Percentiles rank a stretch among this genome's conserved stretches.
Evolutionary conservation across 2,797 vertebrate genomes (phyloP).

Genomic region (Columba guinea): DNA sequence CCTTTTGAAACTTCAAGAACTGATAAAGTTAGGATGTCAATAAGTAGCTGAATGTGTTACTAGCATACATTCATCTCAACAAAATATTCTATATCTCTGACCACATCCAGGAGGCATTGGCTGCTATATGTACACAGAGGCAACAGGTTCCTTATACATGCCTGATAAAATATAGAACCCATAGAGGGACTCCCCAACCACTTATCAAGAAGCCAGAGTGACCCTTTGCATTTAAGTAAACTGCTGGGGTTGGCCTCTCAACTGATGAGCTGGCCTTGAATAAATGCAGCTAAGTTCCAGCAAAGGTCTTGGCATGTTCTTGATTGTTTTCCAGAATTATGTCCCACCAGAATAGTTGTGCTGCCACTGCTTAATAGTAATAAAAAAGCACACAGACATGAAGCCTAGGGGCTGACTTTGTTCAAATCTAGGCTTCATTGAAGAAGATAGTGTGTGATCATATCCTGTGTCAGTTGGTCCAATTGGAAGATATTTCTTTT

Average conservation of each 20-base stretch:
- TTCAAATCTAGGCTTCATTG: background rate
- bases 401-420: background rate
- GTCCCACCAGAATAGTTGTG: background rate
- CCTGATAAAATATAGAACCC: background rate
- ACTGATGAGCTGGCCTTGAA: background rate
- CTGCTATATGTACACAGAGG: background rate
- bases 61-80: background rate
- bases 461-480: background rate
- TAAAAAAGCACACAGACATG: background rate
- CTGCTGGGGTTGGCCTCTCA: background rate
- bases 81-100: rapidly evolving
- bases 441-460: background rate
- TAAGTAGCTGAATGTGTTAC: background rate
- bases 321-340: background rate
- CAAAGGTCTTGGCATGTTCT: background rate
- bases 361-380: background rate
- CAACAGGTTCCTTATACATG: background rate
- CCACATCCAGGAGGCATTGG: background rate
- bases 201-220: background rate
- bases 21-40: background rate
- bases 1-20: background rate
- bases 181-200: background rate
- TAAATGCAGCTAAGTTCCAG: background rate
- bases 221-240: background rate
- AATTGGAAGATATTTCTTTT: background rate